phyloP scores from a whole-genome alignment of 2,113 vertebrate species.

The Poecile atricapillus region DNA sequence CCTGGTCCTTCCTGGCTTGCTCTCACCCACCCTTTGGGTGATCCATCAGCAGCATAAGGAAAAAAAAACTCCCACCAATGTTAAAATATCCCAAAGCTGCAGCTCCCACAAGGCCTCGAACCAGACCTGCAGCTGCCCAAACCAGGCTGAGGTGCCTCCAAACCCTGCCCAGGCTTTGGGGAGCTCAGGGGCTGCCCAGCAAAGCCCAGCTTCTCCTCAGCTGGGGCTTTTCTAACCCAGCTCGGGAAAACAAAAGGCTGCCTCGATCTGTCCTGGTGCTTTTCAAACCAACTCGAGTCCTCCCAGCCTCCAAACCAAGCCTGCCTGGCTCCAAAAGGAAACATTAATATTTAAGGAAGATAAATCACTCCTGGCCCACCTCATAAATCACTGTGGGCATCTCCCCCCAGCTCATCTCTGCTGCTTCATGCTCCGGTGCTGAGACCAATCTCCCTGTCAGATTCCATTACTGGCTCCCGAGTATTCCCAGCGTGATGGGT shows the following conservation, averaged over 20 bases:
- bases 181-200: not conserved
- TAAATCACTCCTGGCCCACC: not conserved
- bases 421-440: not conserved
- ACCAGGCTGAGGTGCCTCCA: not conserved
- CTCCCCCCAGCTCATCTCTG: not conserved
- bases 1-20: not conserved
- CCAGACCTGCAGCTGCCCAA: not conserved
- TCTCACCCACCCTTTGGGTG: not conserved
- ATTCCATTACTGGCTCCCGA: not conserved
- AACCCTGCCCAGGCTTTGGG: not conserved
- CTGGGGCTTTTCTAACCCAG: not conserved
- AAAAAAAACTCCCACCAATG: not conserved
- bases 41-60: not conserved
- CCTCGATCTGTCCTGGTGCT: not conserved
- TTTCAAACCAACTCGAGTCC: not conserved
- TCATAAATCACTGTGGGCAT: not conserved
- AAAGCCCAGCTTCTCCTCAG: not conserved
- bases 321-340: not conserved
- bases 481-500: not conserved
- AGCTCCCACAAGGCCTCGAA: not conserved
- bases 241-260: not conserved
- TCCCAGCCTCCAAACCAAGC: not conserved
- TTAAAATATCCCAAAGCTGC: not conserved
- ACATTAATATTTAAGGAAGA: constrained; percentile 36
- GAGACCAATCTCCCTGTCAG: not conserved